These are phyloP conservation scores for Ginglymostoma cirratum DNA, from an alignment of 2,113 vertebrate species.

Conservation along the genomic window DNA sequence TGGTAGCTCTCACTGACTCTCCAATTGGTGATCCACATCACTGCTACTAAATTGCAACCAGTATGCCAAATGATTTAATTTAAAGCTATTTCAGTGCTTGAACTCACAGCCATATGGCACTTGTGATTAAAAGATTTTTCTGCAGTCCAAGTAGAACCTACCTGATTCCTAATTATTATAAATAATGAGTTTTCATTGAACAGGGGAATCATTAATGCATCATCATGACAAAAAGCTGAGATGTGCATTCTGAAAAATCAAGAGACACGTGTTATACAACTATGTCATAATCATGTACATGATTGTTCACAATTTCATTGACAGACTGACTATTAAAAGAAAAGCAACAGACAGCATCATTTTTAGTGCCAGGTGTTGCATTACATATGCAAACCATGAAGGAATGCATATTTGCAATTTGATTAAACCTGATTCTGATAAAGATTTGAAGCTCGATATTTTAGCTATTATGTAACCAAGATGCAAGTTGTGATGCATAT, in stretches of 20 bases:
- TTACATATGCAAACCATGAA: neutral
- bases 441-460: neutral
- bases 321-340: neutral
- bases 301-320: neutral
- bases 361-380: neutral
- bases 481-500: neutral
- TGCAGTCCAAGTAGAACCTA: neutral
- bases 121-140: neutral
- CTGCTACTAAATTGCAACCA: no score
- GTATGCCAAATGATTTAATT: neutral
- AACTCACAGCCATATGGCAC: neutral
- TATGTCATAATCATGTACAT: neutral
- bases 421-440: neutral
- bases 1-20: no score
- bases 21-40: no score
- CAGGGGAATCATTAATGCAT: neutral
- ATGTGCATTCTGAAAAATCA: neutral
- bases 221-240: neutral
- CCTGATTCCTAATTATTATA: neutral
- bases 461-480: neutral
- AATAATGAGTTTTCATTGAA: neutral
- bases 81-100: neutral
- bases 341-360: neutral
- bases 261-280: neutral
- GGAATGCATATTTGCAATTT: neutral